phyloP scores from a whole-genome alignment of 2,797 vertebrate species.

The Tamandua tetradactyla region DNA sequence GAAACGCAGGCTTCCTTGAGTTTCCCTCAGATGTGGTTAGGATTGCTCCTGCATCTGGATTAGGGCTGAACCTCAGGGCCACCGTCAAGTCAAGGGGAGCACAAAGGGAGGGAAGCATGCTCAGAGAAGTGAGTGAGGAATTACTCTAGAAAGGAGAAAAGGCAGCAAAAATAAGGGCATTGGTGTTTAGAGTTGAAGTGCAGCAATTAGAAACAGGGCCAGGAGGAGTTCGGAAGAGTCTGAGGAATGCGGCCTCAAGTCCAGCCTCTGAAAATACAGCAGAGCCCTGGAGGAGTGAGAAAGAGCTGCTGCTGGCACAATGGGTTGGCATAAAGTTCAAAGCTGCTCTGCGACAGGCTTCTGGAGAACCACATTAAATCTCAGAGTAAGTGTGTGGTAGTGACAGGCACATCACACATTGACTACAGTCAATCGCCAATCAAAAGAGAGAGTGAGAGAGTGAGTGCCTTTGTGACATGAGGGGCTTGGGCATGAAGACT shows the following conservation, averaged over 20 bases:
- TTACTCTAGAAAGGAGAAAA: too few relatives aligned
- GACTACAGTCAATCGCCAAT: neutral
- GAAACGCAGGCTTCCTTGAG: neutral
- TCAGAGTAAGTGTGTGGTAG: neutral
- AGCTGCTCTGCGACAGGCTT: neutral
- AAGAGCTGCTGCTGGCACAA: fast-evolving
- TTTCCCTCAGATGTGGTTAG: neutral
- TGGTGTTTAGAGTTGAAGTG: neutral
- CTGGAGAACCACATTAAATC: neutral
- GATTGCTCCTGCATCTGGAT: neutral
- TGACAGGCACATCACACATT: neutral
- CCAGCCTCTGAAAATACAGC: neutral
- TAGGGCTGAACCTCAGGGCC: neutral
- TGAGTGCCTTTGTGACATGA: neutral
- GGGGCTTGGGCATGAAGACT: too few relatives aligned
- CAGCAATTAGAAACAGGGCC: neutral
- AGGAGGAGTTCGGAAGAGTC: neutral
- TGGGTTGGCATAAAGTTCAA: neutral
- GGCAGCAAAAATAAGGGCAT: neutral
- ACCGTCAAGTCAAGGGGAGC: neutral
- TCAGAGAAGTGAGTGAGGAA: neutral
- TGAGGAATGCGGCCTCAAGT: neutral
- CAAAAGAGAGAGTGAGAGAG: neutral
- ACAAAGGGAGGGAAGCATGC: fast-evolving
- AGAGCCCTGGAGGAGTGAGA: fast-evolving